Percentiles rank a stretch among this genome's conserved stretches.
Evolutionary conservation across 2,797 vertebrate genomes (phyloP).

Genomic region (Tenualosa thibaudeaui): DNA sequence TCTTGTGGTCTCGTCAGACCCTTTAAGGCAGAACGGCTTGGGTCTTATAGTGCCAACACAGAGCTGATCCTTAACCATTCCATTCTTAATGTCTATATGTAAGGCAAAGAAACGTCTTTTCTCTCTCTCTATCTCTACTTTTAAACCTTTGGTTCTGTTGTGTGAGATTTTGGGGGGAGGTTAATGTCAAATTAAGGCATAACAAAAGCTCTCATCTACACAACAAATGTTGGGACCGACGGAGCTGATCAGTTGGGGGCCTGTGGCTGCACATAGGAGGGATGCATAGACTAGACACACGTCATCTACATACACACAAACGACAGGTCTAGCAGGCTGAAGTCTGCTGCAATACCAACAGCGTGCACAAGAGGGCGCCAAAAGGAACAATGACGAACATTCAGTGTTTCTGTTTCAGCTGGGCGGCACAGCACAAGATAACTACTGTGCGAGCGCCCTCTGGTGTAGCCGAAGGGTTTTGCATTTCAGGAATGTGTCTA

Average conservation of each 20-base stretch:
- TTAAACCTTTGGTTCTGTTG: constrained; percentile 33
- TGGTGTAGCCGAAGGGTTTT: background rate
- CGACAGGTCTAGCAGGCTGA: background rate
- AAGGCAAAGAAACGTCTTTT: constrained; percentile 26
- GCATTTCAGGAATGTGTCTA: background rate
- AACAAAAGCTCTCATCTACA: constrained; percentile 32
- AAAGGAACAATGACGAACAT: background rate
- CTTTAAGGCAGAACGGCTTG: constrained; percentile 43
- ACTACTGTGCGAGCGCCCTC: background rate
- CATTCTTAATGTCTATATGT: constrained; percentile 4
- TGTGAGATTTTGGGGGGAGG: constrained; percentile 32
- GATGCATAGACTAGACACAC: background rate
- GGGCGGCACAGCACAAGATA: background rate
- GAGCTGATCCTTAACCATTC: background rate
- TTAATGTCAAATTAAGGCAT: constrained; percentile 55
- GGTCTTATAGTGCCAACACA: constrained; percentile 6
- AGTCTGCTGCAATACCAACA: background rate
- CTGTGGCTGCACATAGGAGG: background rate
- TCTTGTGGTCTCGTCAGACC: background rate
- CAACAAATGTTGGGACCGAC: background rate
- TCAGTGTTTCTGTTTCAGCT: background rate
- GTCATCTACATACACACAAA: background rate
- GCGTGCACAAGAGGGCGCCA: background rate
- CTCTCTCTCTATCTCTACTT: background rate
- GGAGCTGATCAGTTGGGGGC: background rate